These are phyloP conservation scores for Microcebus tavaratra DNA, from an alignment of 2,113 vertebrate species.

Conservation along the genomic window DNA sequence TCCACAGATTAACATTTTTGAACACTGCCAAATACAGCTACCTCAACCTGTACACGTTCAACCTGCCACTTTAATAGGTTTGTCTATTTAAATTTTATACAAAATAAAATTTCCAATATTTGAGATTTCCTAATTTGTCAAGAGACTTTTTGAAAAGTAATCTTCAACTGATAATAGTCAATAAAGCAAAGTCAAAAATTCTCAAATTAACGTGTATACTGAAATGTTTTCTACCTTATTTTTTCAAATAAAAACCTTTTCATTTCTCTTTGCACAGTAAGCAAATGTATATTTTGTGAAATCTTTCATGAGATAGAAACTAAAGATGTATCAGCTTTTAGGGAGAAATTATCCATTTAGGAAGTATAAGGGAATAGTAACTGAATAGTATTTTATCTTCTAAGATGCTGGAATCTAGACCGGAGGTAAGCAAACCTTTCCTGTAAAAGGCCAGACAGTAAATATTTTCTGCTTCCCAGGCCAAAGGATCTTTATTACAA, in stretches of 20 bases:
- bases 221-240: not conserved
- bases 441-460: not conserved
- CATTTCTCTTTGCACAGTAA: not conserved
- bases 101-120: not conserved
- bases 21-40: not conserved
- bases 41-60: not conserved
- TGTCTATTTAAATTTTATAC: not conserved
- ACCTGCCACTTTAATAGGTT: not conserved
- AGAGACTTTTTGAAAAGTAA: constrained; percentile 7
- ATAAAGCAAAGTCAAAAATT: not conserved
- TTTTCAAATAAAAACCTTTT: constrained; percentile 34
- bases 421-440: not conserved
- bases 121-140: constrained; percentile 5
- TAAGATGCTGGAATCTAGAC: not conserved
- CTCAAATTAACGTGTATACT: not conserved
- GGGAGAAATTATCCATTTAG: not conserved
- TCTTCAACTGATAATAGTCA: not conserved
- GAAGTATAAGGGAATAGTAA: not conserved
- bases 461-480: not conserved
- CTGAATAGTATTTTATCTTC: not conserved
- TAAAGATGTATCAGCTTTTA: not conserved
- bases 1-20: not conserved
- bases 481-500: not conserved
- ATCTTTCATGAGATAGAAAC: not conserved
- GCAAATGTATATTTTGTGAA: not conserved